Conservation (phyloP, 2,113 vertebrate genomes). For the Desmodus rotundus region DNA sequence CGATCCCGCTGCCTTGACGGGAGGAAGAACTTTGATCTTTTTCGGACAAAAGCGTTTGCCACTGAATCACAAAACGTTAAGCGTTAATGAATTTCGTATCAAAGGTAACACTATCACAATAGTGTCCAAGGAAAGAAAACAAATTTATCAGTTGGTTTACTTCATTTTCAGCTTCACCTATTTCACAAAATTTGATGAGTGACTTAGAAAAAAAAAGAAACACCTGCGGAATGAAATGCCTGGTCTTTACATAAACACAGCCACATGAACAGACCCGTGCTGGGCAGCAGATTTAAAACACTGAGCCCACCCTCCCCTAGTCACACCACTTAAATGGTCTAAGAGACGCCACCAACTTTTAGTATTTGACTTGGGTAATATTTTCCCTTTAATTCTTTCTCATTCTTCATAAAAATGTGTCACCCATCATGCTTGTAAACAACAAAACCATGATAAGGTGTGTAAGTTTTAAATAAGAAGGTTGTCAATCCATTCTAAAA, state of each 20-base stretch:
- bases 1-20: neutral
- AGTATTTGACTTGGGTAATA: neutral
- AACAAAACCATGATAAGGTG: neutral
- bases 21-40: neutral
- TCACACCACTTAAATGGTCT: neutral
- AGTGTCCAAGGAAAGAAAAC: neutral
- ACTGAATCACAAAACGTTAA: neutral
- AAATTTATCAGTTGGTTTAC: neutral
- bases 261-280: accelerated
- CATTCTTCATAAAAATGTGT: neutral
- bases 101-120: neutral
- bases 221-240: neutral
- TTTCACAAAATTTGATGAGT: neutral
- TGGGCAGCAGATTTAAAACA: neutral
- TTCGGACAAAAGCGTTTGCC: neutral
- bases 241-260: neutral
- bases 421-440: neutral
- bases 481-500: neutral
- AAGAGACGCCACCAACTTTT: neutral
- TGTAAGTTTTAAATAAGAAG: neutral
- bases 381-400: conserved; percentile 1
- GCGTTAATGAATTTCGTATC: neutral
- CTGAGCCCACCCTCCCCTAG: neutral
- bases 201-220: neutral
- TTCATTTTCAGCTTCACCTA: neutral